Evolutionary conservation across 2,888 invertebrate genomes (phyloP), one percentile per base, ranked within the genome.

Genomic region (Ctena decussata): DNA sequence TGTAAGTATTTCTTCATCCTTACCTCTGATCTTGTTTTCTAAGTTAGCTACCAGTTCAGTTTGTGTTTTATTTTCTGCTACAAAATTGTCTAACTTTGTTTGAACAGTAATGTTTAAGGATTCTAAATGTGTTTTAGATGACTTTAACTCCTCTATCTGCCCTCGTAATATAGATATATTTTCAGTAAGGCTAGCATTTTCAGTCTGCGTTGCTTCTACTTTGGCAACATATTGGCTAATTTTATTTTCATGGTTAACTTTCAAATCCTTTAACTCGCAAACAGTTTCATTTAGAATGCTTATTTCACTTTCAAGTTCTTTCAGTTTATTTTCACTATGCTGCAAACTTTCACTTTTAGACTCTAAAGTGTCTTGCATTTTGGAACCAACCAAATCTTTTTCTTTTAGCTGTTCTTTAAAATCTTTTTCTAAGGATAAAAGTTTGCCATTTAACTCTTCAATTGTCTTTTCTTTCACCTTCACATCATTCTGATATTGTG

Each of bases 401-500:
- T 71, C 41, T 8, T 49, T n/a, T 27, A 65, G 37, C 6, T 70
- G 35, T 35, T 84, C 73, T 57, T 53, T 41, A 6, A 77, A 35
- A 27, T 41, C 53, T 44, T 15, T 0, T 72, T 82, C 77, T 32
- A 57, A 21, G 27, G 49, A 46, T n/a, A 35, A 8, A 49, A 0
- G 18, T 27, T 53, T 46, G 41, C 30, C 75, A 32, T 79, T 24
- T 35, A 49, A 39, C 24, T 32, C 27, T 72, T 41, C 44, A 32
- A 73, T 39, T 15, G 15, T 70, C 3, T 27, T 24, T 30, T 71
- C 72, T 71, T 24, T 53, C 49, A 32, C 2, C 2, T 15, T 11
- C 3, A 71, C 57, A 32, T 84, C 71, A 46, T 72, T 74, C 21
- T 81, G 73, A 73, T 44, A 53, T 41, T 84, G 41, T 46, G 72